phyloP scores from a whole-genome alignment of 2,888 invertebrate species.

The Ceriagrion tenellum region DNA sequence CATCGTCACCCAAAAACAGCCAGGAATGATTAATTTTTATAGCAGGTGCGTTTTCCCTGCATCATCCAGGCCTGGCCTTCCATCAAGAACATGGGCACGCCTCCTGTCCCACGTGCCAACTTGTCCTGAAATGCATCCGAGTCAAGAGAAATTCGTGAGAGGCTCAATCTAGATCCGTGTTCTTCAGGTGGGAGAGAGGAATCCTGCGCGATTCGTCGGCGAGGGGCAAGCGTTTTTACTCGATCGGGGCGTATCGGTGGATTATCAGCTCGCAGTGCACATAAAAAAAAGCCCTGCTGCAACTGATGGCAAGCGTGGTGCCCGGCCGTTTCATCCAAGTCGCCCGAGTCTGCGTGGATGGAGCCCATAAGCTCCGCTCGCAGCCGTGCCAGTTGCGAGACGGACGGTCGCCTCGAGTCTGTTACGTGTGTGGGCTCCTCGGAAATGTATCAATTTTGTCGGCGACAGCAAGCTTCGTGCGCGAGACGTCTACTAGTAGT shows the following conservation, averaged over 20 bases:
- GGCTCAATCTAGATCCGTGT: neutral
- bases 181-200: neutral
- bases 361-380: neutral
- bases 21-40: no score
- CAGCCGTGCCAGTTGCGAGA: neutral
- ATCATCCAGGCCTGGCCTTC: no score
- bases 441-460: slow-evolving; percentile 1
- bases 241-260: neutral
- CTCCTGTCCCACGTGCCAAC: neutral
- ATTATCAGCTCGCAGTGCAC: neutral
- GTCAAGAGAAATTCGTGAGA: neutral
- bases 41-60: no score
- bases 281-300: neutral
- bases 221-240: neutral
- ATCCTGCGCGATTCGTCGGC: neutral
- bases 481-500: neutral
- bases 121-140: neutral
- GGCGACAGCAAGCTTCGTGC: neutral
- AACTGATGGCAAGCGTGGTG: neutral
- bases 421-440: neutral
- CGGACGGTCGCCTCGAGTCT: neutral
- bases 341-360: neutral
- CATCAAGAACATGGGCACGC: no score
- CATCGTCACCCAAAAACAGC: no score
- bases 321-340: neutral